Evolutionary conservation across 2,888 invertebrate genomes (phyloP).

Genomic region (Coenonympha glycerion): DNA sequence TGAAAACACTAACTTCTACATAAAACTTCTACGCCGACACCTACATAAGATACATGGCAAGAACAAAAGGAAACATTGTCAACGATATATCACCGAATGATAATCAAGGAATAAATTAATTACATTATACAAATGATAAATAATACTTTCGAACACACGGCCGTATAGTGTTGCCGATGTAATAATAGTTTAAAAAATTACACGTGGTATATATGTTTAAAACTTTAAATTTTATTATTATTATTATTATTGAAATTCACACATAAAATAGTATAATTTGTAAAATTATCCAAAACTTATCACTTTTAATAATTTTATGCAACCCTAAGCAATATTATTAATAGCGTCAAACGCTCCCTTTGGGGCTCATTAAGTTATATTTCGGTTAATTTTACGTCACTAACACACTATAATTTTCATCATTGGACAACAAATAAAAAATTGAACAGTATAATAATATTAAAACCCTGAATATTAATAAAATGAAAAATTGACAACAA

Average conservation of each 20-base stretch:
- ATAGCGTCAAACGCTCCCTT: slow-evolving; percentile 75
- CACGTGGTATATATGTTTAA: slow-evolving; percentile 45
- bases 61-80: slow-evolving; percentile 68
- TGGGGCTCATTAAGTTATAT: slow-evolving; percentile 71
- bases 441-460: slow-evolving; percentile 71
- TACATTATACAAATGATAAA: slow-evolving; percentile 50
- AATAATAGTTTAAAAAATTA: slow-evolving; percentile 46
- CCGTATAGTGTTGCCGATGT: slow-evolving; percentile 38
- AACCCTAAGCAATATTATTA: slow-evolving; percentile 73
- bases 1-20: slow-evolving; percentile 70
- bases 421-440: slow-evolving; percentile 73
- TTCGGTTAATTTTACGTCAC: slow-evolving; percentile 72
- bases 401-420: slow-evolving; percentile 76
- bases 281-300: slow-evolving; percentile 77
- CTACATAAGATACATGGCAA: slow-evolving; percentile 73
- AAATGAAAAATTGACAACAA: slow-evolving; percentile 73
- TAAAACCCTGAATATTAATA: slow-evolving; percentile 74
- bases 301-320: slow-evolving; percentile 72
- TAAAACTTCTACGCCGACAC: slow-evolving; percentile 65
- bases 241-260: slow-evolving; percentile 70
- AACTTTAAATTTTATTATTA: slow-evolving; percentile 65
- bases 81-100: slow-evolving; percentile 56
- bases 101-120: slow-evolving; percentile 41
- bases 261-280: slow-evolving; percentile 76
- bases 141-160: slow-evolving; percentile 51